Evolutionary conservation across 2,888 invertebrate species (phyloP).

Genomic region (Lithosia quadra): DNA sequence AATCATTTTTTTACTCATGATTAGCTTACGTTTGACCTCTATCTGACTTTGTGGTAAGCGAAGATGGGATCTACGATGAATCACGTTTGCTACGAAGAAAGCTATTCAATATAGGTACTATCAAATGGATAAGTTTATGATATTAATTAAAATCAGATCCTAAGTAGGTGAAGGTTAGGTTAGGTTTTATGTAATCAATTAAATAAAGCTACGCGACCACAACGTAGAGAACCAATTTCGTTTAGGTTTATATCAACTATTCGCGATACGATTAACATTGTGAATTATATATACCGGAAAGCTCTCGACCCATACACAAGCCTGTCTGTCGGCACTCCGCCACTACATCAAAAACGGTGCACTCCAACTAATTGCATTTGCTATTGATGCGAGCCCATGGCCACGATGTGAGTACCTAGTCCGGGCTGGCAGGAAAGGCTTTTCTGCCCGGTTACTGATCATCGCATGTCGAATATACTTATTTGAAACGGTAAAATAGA

Average conservation of each 20-base stretch:
- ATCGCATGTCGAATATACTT: constrained; percentile 56
- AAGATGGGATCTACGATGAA: no score
- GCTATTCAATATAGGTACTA: no score
- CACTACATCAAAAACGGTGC: constrained; percentile 85
- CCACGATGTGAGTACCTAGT: constrained; percentile 61
- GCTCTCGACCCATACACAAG: constrained; percentile 63
- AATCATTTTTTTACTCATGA: no score
- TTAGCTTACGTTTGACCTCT: no score
- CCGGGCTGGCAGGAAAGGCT: constrained; percentile 19
- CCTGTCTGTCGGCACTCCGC: constrained; percentile 65
- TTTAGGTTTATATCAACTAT: constrained; percentile 57
- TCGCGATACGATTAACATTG: constrained; percentile 62
- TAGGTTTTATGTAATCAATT: no score
- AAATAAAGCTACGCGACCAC: background rate
- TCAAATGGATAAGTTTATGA: background rate
- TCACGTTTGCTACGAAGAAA: no score
- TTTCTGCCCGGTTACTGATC: constrained; percentile 20
- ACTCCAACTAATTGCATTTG: constrained; percentile 86
- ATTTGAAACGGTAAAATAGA: constrained; percentile 44
- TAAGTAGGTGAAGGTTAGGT: background rate
- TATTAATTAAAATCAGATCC: background rate
- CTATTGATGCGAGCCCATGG: constrained; percentile 77
- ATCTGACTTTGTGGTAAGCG: no score
- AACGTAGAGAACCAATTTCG: constrained; percentile 47
- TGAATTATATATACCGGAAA: constrained; percentile 72